Percentiles rank a stretch among this genome's conserved stretches.
Evolutionary conservation across 1,140 invertebrate species (phyloP).

Genomic region (Archivesica marissinica): DNA sequence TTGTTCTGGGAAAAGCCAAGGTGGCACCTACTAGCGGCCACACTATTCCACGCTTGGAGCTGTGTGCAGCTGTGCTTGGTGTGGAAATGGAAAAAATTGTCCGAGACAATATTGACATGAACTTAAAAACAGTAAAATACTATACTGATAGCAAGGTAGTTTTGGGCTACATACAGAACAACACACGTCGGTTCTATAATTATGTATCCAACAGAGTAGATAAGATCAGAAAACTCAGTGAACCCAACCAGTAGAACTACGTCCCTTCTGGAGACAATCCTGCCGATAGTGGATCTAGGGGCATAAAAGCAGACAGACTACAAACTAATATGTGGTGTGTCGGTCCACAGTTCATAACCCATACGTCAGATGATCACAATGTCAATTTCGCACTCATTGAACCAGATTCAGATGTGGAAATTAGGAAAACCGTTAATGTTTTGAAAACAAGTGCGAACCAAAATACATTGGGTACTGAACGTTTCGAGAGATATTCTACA

Average conservation of each 20-base stretch:
- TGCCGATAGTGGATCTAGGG: constrained; percentile 44
- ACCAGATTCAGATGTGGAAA: constrained; percentile 27
- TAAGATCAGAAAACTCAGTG: not conserved
- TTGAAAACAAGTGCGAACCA: not conserved
- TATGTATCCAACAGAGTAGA: constrained; percentile 53
- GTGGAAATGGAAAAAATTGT: constrained; percentile 20
- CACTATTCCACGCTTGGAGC: constrained; percentile 49
- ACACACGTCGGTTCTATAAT: constrained; percentile 31
- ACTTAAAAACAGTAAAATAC: not conserved
- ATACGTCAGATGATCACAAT: not conserved
- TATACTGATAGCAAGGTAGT: constrained; percentile 51
- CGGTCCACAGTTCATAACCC: not conserved
- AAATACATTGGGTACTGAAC: no score
- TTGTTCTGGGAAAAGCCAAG: constrained; percentile 49
- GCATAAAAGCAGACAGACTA: not conserved
- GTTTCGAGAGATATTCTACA: constrained; percentile 8
- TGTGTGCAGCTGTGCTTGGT: constrained; percentile 43
- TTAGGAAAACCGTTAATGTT: not conserved
- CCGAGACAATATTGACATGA: not conserved
- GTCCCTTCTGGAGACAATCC: constrained; percentile 34
- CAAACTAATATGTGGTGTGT: not conserved
- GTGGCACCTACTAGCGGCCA: constrained; percentile 47
- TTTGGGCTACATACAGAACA: constrained; percentile 59
- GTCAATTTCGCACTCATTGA: not conserved
- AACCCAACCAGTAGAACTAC: constrained; percentile 50